Percentiles rank a stretch among this genome's conserved stretches.
These are phyloP conservation scores for Vulpes lagopus DNA, from an alignment of 2,113 vertebrate genomes.

Conservation along the genomic window DNA sequence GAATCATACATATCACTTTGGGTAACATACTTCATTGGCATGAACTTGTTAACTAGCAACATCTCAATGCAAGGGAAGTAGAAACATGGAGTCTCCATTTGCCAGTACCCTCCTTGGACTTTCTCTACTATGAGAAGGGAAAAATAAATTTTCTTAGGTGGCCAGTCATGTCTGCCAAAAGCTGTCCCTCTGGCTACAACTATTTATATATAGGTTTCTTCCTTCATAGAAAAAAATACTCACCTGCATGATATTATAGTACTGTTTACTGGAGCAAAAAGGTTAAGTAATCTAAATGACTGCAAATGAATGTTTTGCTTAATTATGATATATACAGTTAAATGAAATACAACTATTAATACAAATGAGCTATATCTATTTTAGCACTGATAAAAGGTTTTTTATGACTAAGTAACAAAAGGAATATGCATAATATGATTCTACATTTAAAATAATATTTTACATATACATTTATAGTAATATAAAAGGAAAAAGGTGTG, in stretches of 20 bases:
- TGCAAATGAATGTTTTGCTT: not conserved
- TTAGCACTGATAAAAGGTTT: not conserved
- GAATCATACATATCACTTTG: not conserved
- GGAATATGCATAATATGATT: not conserved
- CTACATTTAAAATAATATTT: not conserved
- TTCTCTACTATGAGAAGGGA: not conserved
- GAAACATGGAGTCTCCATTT: not conserved
- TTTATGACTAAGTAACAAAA: not conserved
- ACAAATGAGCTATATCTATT: slow-evolving; percentile 18
- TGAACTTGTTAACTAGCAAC: not conserved
- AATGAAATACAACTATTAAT: slow-evolving; percentile 29
- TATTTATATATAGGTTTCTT: not conserved
- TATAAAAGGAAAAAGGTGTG: not conserved
- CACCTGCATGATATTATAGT: not conserved
- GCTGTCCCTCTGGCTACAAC: not conserved
- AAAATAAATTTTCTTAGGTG: not conserved
- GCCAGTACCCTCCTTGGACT: not conserved
- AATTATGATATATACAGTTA: not conserved
- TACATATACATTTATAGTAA: not conserved
- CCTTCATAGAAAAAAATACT: not conserved
- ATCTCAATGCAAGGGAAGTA: not conserved
- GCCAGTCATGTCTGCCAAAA: not conserved
- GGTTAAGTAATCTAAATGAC: not conserved
- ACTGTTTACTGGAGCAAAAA: not conserved
- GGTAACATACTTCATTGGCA: not conserved